Evolutionary conservation across 37 sponge, comb jelly and placozoan genomes (phyloP).

Genomic region (Cladorhizidae sp.): DNA sequence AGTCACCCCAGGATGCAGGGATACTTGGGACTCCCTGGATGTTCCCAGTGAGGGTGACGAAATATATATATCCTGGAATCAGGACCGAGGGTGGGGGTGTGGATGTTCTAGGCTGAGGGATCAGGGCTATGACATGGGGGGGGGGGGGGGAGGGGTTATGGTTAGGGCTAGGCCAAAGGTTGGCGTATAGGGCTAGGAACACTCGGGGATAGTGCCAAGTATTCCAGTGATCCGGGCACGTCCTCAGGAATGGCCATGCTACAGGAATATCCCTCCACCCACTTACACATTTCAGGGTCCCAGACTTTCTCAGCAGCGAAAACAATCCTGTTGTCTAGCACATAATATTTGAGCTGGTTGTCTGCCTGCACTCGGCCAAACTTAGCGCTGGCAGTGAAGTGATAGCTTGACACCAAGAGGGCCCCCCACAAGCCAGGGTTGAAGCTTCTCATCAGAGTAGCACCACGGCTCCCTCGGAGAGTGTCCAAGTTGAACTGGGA

Average conservation of each 20-base stretch:
- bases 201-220: background rate
- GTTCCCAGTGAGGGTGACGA: too few species aligned
- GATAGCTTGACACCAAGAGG: background rate
- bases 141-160: background rate
- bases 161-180: background rate
- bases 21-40: too few species aligned
- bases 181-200: background rate
- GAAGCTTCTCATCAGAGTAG: constrained; percentile 4
- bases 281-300: constrained; percentile 7
- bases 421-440: constrained; percentile 27
- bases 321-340: constrained; percentile 14
- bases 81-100: background rate
- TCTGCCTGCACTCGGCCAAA: constrained; percentile 15
- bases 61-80: too few species aligned
- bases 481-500: background rate
- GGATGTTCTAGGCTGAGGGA: background rate
- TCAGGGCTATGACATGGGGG: background rate
- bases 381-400: background rate
- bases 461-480: background rate
- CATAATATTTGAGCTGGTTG: constrained; percentile 9
- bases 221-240: background rate
- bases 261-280: too few species aligned
- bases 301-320: constrained; percentile 3
- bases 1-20: too few species aligned
- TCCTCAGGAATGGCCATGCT: too few species aligned